Evolutionary conservation across 30 jellyfish, hydroid and myxozoan species (phyloP), one percentile per base, ranked within the genome.

Genomic region (Catostylus mosaicus): DNA sequence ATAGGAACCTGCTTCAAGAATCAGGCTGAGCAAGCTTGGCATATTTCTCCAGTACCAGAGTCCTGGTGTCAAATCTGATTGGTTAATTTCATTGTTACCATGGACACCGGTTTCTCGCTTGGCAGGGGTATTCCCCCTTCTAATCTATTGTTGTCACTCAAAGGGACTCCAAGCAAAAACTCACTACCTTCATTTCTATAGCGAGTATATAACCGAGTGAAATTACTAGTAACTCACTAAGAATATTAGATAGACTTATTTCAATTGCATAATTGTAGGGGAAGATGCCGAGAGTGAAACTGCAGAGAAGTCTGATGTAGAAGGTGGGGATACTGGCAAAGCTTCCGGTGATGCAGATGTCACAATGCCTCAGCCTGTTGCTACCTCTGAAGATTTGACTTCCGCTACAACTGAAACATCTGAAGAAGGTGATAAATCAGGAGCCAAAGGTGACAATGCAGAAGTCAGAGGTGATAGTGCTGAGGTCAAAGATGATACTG

Each of bases 281-380:
- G 87, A 76, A 76, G 87, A 76, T 76, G 74, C 62, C 1, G 89
- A 62, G 66, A 62, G 82, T 23, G 64, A 50, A 37, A 64, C 89
- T 6, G 59, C 51, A 2, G 89, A 79, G 34, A 38, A 66, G 43
- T 23, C 29, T 33, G 76, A 79, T 33, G 26, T n/a, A 33, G 40
- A 26, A 19, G 30, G 26, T 27, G 56, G n/a, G n/a, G n/a, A n/a
- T n/a, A n/a, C n/a, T n/a, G n/a, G 10, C 11, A 56, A 1, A 30
- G 61, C 2, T 16, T 6, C 10, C 1, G 57, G 40, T 19, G 19
- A 9, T 40, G 54, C 54, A 14, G 54, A 40, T 14, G 14, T 14
- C 11, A 40, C 11, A 7, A 40, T 14, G 11, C 11, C 11, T 5
- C 54, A 40, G 54, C 14, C 54, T 40, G 54, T 14, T 40, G 54